phyloP scores from a whole-genome alignment of 2,113 vertebrate genomes.

The Gasterosteus aculeatus region DNA sequence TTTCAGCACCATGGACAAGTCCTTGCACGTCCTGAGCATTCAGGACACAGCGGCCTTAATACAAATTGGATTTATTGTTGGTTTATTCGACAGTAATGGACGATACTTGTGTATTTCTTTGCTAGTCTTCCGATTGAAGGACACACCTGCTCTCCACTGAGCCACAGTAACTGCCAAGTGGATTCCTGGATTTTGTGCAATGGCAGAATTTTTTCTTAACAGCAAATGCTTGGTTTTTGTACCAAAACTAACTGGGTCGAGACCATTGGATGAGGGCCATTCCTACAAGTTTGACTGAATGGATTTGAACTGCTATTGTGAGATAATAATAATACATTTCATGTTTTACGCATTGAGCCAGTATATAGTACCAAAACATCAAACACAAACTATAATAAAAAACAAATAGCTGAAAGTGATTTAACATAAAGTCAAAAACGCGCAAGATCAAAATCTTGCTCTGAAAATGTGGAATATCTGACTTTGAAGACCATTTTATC shows the following conservation, averaged over 20 bases:
- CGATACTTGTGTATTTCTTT: too few relatives aligned
- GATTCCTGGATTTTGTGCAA: background rate
- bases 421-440: too few relatives aligned
- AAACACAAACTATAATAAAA: too few relatives aligned
- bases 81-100: too few relatives aligned
- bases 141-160: too few relatives aligned
- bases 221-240: background rate
- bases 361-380: too few relatives aligned
- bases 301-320: background rate
- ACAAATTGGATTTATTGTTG: background rate
- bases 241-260: background rate
- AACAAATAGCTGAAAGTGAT: too few relatives aligned
- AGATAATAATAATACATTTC: background rate
- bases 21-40: background rate
- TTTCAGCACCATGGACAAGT: constrained; percentile 50
- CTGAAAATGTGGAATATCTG: too few relatives aligned
- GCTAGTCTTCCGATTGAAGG: too few relatives aligned
- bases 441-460: too few relatives aligned
- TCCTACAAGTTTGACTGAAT: background rate
- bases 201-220: background rate
- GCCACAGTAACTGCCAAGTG: background rate
- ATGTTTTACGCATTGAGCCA: too few relatives aligned
- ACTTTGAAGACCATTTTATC: too few relatives aligned
- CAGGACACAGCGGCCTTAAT: background rate
- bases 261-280: background rate